Evolutionary conservation across 2,888 invertebrate genomes (phyloP).

Genomic region (Ichneumoninae sp.): DNA sequence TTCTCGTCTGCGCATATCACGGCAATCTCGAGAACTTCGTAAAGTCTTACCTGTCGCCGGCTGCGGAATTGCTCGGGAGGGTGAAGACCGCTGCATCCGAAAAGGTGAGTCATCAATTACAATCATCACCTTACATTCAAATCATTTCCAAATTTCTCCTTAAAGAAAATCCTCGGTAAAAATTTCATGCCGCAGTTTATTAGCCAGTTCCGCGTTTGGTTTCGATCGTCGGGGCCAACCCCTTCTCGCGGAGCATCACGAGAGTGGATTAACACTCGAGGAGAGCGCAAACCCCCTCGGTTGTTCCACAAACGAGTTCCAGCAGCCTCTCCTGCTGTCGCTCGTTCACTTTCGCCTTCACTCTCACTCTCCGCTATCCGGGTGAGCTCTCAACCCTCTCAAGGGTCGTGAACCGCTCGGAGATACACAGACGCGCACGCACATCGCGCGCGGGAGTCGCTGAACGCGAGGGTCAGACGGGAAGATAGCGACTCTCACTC

Average conservation of each 20-base stretch:
- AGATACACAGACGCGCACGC: constrained; percentile 6
- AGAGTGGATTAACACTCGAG: constrained; percentile 73
- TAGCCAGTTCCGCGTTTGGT: background rate
- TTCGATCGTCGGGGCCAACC: constrained; percentile 13
- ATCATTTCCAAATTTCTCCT: background rate
- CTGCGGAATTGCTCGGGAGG: constrained; percentile 86
- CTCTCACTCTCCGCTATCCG: constrained; percentile 24
- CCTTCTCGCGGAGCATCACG: constrained; percentile 23
- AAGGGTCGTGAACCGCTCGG: constrained; percentile 51
- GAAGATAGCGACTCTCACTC: constrained; percentile 49
- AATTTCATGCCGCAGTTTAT: background rate
- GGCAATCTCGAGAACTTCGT: constrained; percentile 88
- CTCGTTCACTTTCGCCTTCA: constrained; percentile 56
- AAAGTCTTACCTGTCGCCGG: constrained; percentile 87
- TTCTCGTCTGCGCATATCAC: constrained; percentile 88
- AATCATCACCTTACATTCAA: background rate
- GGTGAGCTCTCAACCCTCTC: constrained; percentile 45
- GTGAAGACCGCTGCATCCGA: constrained; percentile 84
- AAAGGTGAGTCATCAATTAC: constrained; percentile 75
- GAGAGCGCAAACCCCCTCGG: constrained; percentile 62
- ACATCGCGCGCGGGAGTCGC: background rate
- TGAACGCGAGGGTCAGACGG: constrained; percentile 48
- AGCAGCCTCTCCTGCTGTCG: constrained; percentile 39
- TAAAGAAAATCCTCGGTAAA: background rate
- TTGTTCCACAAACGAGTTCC: constrained; percentile 51